Conservation (phyloP, 2,113 vertebrate species). For the Struthidea cinerea region DNA sequence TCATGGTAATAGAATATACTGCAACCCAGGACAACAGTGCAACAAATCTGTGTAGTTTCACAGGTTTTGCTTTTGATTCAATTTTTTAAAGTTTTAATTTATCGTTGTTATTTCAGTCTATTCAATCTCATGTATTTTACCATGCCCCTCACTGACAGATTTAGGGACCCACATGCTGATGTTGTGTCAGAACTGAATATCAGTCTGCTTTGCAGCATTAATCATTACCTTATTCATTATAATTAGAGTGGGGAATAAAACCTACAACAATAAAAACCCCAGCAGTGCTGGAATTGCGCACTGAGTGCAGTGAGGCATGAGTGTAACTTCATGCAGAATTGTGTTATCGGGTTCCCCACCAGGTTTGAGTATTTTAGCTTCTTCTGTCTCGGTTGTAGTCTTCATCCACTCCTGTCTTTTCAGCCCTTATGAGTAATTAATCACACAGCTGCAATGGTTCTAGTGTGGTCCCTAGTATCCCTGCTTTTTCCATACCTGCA, state of each 20-base stretch:
- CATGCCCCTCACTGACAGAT: neutral
- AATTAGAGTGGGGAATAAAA: slow-evolving; percentile 13
- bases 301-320: neutral
- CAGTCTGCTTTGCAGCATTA: neutral
- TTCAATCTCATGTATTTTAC: neutral
- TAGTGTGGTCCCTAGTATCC: neutral
- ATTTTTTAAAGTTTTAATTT: neutral
- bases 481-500: neutral
- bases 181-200: neutral
- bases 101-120: neutral
- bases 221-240: slow-evolving; percentile 11
- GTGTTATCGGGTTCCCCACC: neutral
- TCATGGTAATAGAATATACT: no score
- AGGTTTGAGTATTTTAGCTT: neutral
- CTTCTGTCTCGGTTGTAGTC: neutral
- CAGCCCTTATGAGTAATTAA: neutral
- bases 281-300: neutral
- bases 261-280: neutral
- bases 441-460: neutral
- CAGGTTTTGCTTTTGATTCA: neutral
- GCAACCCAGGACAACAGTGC: no score
- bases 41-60: neutral
- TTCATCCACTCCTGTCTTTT: neutral
- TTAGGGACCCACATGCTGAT: neutral
- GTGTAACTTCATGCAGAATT: neutral